Percentiles rank a stretch among this genome's conserved stretches.
These are phyloP conservation scores for Mythimna albipuncta DNA, from an alignment of 2,888 invertebrate species.

Conservation along the genomic window DNA sequence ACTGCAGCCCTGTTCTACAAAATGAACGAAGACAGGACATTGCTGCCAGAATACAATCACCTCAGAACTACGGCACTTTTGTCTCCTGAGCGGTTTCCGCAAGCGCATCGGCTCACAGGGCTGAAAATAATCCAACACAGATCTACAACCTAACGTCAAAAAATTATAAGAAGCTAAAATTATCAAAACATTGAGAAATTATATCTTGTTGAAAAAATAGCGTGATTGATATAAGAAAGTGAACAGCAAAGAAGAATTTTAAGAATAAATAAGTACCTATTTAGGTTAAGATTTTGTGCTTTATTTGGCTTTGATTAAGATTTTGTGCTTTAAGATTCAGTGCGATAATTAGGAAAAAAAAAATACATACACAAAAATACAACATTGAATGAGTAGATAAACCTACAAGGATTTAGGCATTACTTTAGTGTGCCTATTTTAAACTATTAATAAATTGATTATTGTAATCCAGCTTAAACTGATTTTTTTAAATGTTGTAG, in stretches of 20 bases:
- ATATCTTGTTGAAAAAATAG: slow-evolving; percentile 48
- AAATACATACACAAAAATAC: slow-evolving; percentile 16
- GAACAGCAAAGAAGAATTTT: slow-evolving; percentile 11
- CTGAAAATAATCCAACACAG: slow-evolving; percentile 82
- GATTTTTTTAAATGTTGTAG: not conserved
- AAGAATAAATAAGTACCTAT: not conserved
- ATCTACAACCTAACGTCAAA: slow-evolving; percentile 68
- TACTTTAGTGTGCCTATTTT: slow-evolving; percentile 2
- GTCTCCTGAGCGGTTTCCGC: slow-evolving; percentile 86
- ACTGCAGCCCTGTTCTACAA: slow-evolving; percentile 42
- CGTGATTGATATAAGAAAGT: slow-evolving; percentile 45
- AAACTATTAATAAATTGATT: slow-evolving; percentile 17
- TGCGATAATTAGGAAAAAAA: slow-evolving; percentile 26
- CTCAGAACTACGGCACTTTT: slow-evolving; percentile 89
- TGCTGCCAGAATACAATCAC: slow-evolving; percentile 75
- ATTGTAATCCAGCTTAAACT: not conserved
- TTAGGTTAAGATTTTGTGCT: slow-evolving; percentile 42
- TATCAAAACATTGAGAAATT: slow-evolving; percentile 60
- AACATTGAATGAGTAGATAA: slow-evolving; percentile 17
- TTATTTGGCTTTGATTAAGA: slow-evolving; percentile 8
- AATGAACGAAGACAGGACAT: slow-evolving; percentile 49
- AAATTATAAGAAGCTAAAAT: slow-evolving; percentile 71
- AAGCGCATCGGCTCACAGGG: slow-evolving; percentile 81
- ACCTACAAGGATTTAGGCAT: not conserved
- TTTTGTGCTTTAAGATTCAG: slow-evolving; percentile 16